Base-by-base conservation (phyloP, 2,888 invertebrate species). In the Nomada lathburiana region DNA sequence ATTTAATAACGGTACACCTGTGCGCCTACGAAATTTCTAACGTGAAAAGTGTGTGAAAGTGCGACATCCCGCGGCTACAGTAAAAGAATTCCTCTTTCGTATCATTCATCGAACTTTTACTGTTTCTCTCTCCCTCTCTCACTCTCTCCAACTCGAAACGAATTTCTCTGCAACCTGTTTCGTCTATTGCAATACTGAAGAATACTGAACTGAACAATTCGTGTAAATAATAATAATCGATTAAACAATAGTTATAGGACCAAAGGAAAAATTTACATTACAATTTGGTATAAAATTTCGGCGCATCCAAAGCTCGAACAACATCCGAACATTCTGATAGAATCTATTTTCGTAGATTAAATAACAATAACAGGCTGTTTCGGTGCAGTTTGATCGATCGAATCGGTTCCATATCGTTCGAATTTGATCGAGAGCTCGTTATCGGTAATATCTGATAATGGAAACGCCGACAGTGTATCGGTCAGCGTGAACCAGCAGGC, bases 371-470 rank as follows among this genome's bases (percentile, higher is more conserved):
- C n/a, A 64, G 23, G 55, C 18, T 47, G 11, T 47, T 11, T 23
- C 20, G 4, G n/a, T 50, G 23, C 68, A 13, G 18, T 10, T 55
- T 55, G 4, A 13, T 16, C 36, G 10, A 67, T 59, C 65, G 57
- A 67, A 29, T 23, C 26, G 18, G 20, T 23, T 52, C 36, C 9
- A 20, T 47, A 18, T 57, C 50, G 13, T 29, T 26, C 18, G 57
- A 55, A 59, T 71, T 70, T 26, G 42, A 63, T 64, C 62, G 59
- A 47, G 29, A 47, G 23, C 2, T 26, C n/a, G 67, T 85, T 82
- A 87, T 83, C 82, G 67, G 44, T 68, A 44, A 23, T 80, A 87
- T 88, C 84, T 76, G 83, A 88, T 75, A 82, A 82, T 63, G 50
- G 20, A 62, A 72, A 53, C 47, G 29, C 20, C 44, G 47, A 47